Base-by-base conservation (phyloP, 2,888 invertebrate genomes). In the Platycheirus albimanus region DNA sequence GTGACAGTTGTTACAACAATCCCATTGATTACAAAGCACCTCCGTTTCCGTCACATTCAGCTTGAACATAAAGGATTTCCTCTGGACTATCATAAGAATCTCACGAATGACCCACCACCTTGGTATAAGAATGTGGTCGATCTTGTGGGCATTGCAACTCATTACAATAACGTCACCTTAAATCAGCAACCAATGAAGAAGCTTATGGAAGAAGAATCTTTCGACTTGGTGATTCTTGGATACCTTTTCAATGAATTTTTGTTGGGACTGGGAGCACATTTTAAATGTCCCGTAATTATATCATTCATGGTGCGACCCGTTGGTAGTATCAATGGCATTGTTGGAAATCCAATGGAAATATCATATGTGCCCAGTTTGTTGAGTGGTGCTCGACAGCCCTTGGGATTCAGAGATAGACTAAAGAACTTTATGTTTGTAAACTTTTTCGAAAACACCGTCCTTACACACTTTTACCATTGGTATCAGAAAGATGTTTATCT, bases 281-380 rank as follows among this genome's bases (percentile, higher is more conserved):
- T 90, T 24, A 85, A 87, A 2, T 87, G 88, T 64, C 90, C 90
- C 0, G 69, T 87, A 0, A 81, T 90, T 5, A 1, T 89, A 0
- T 87, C 87, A 10, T 88, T 87, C 84, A 86, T 88, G 41, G 85
- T 87, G 0, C 85, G 87, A 1, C 86, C 88, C 0, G 69, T 88
- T 5, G 54, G 80, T 3, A 41, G 80, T 1, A n/a, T 87, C 0
- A 87, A 88, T 41, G 54, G 84, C 1, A 54, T 85, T 20, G 79
- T 88, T 6, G 89, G 87, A 0, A 89, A 89, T 84, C 86, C 88
- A 0, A 43, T 77, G n/a, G 88, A 89, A 72, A 61, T 86, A 0
- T 38, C 86, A 0, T 87, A 87, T 77, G 87, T 88, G 3, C 87
- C 89, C 3, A 66, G 74, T 28, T 85, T 86, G 69, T 85, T n/a